Evolutionary conservation across 2,888 invertebrate species (phyloP).

Genomic region (Alviniconcha strummeri): DNA sequence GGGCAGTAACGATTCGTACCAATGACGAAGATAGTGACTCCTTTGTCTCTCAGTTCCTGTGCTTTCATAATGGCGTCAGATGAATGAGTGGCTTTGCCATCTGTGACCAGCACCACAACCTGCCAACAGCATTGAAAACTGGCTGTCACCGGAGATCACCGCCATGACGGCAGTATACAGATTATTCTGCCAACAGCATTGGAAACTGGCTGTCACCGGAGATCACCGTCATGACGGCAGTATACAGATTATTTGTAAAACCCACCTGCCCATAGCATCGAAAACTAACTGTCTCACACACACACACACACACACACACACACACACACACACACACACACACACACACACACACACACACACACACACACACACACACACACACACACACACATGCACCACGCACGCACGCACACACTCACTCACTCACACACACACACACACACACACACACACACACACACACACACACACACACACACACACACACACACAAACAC

Average conservation of each 20-base stretch:
- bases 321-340: neutral
- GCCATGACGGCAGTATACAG: too few species aligned
- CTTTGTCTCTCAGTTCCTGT: slow-evolving; percentile 29
- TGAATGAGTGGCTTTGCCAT: slow-evolving; percentile 27
- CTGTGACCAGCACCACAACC: slow-evolving; percentile 35
- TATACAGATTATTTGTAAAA: neutral
- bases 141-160: neutral
- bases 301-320: neutral
- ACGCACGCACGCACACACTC: neutral
- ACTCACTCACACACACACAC: neutral
- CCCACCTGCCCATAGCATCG: neutral
- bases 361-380: neutral
- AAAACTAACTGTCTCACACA: neutral
- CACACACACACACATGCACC: neutral
- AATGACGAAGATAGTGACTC: slow-evolving; percentile 34
- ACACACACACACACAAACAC: too few species aligned
- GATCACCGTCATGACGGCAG: too few species aligned
- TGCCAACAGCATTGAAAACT: neutral
- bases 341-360: neutral
- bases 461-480: too few species aligned
- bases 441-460: too few species aligned
- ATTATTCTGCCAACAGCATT: too few species aligned
- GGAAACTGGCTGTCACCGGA: too few species aligned
- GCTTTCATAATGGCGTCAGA: slow-evolving; percentile 19
- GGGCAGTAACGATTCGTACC: slow-evolving; percentile 8